Percentiles rank a stretch among this genome's conserved stretches.
These are phyloP conservation scores for Notodonta ziczac DNA, from an alignment of 2,888 invertebrate genomes.

Conservation along the genomic window DNA sequence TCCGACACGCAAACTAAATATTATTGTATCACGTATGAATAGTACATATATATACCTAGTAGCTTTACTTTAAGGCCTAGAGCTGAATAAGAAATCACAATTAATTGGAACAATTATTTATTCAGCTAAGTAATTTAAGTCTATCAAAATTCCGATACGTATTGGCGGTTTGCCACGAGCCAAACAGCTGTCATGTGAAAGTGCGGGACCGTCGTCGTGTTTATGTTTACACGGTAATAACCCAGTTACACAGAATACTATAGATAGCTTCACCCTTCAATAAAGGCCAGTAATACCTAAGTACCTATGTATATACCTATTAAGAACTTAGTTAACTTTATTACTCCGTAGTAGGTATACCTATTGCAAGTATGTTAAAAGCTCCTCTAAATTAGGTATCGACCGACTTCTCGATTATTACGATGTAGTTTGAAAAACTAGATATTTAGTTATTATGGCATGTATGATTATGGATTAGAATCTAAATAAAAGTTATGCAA, in stretches of 20 bases:
- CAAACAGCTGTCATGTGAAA: slow-evolving; percentile 60
- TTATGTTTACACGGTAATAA: slow-evolving; percentile 65
- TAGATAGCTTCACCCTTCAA: slow-evolving; percentile 14
- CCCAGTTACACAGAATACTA: slow-evolving; percentile 51
- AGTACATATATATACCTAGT: neutral
- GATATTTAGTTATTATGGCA: no score
- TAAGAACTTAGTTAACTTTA: no score
- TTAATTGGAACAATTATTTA: slow-evolving; percentile 1
- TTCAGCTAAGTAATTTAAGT: slow-evolving; percentile 3
- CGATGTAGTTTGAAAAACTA: no score
- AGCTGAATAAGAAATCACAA: neutral
- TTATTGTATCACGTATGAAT: slow-evolving; percentile 11
- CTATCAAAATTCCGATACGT: slow-evolving; percentile 25
- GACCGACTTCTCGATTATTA: no score
- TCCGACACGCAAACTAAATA: slow-evolving; percentile 45
- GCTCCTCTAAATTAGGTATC: no score
- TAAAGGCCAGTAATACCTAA: slow-evolving; percentile 3
- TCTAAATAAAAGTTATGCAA: no score
- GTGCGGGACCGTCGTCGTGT: slow-evolving; percentile 52
- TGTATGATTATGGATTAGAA: no score
- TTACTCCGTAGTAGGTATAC: no score
- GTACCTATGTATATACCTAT: no score
- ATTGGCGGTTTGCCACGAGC: slow-evolving; percentile 51
- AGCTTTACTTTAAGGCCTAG: slow-evolving; percentile 8
- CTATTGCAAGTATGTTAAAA: no score